Percentiles rank a stretch among this genome's conserved stretches.
Conservation (phyloP, 2,113 vertebrate genomes). For the Sprattus sprattus region DNA sequence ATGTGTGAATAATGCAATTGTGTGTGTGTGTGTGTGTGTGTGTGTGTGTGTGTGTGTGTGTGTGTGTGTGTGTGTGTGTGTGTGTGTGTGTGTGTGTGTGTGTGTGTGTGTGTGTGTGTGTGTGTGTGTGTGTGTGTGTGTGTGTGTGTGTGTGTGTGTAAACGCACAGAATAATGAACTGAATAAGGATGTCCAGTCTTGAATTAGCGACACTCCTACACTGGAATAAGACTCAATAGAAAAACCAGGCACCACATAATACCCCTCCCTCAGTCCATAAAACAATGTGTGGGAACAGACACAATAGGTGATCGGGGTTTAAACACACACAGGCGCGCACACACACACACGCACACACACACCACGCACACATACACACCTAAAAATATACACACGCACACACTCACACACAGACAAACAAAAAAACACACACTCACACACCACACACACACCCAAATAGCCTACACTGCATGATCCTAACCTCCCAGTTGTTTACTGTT, state of each 20-base stretch:
- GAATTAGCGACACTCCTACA: constrained; percentile 12
- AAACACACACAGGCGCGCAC: not conserved
- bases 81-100: no score
- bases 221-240: not conserved
- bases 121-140: not conserved
- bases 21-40: constrained; percentile 26
- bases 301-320: not conserved
- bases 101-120: constrained; percentile 18
- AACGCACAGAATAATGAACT: constrained; percentile 27
- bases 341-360: constrained; percentile 22
- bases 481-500: not conserved
- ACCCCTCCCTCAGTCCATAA: not conserved
- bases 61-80: constrained; percentile 16
- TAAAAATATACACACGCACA: not conserved
- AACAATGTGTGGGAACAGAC: not conserved
- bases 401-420: not conserved
- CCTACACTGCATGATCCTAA: not conserved
- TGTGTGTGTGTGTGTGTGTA: constrained; percentile 14
- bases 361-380: not conserved
- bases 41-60: constrained; percentile 7
- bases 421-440: constrained; percentile 17
- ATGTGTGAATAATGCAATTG: constrained; percentile 37
- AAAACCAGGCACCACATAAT: not conserved
- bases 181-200: constrained; percentile 33
- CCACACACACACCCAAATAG: not conserved